Percentiles rank a stretch among this genome's conserved stretches.
Evolutionary conservation across 2,113 vertebrate genomes (phyloP).

Genomic region (Cheirogaleus medius): DNA sequence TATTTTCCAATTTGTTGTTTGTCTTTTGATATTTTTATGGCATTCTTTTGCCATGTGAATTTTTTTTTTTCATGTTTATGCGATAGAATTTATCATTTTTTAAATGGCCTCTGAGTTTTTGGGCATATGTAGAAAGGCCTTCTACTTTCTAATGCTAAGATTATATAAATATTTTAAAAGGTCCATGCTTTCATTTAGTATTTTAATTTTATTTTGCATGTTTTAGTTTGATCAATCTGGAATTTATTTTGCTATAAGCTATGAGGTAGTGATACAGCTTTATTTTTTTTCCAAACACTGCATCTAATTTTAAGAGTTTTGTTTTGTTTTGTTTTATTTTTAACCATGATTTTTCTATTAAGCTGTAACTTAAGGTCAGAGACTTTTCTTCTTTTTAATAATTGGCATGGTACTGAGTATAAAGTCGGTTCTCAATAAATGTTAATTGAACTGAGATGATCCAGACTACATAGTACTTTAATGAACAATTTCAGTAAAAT

Average conservation of each 20-base stretch:
- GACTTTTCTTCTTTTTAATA: not conserved
- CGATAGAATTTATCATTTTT: not conserved
- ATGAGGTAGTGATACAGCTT: not conserved
- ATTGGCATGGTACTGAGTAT: not conserved
- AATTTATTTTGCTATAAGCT: not conserved
- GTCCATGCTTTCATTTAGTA: not conserved
- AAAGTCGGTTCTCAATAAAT: not conserved
- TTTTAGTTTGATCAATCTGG: not conserved
- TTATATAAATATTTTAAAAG: not conserved
- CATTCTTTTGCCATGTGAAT: not conserved
- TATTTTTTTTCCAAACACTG: not conserved
- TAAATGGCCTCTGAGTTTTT: not conserved
- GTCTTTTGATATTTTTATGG: constrained; percentile 17
- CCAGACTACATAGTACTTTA: not conserved
- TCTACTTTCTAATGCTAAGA: not conserved
- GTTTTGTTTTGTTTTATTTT: not conserved
- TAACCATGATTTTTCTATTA: not conserved
- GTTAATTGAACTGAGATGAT: not conserved
- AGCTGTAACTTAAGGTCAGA: not conserved
- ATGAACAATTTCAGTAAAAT: not conserved
- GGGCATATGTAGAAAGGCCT: not conserved
- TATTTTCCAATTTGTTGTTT: not conserved
- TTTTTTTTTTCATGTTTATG: constrained; percentile 21
- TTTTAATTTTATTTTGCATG: not conserved
- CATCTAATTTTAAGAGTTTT: not conserved